Conservation (phyloP, 2,888 invertebrate genomes). For the Tiliacea aurago region DNA sequence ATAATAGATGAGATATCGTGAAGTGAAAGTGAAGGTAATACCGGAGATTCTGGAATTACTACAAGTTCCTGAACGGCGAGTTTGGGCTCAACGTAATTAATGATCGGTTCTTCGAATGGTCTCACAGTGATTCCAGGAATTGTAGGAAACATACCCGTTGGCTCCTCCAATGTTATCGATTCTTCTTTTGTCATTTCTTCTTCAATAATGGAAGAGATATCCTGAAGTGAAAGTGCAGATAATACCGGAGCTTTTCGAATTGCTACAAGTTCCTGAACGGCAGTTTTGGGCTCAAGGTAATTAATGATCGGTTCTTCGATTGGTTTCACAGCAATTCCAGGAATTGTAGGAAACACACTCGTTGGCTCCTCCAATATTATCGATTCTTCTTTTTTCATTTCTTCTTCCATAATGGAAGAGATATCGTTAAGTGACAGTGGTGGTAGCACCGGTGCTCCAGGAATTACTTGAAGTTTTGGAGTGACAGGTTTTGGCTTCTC, state of each 20-base stretch:
- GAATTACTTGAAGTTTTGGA: not conserved
- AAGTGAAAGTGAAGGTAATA: constrained; percentile 7
- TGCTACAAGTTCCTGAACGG: not conserved
- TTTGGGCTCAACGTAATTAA: not conserved
- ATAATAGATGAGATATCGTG: not conserved
- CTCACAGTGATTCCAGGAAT: not conserved
- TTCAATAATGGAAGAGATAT: not conserved
- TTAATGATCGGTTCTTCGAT: not conserved
- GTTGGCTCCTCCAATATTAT: not conserved
- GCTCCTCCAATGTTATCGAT: not conserved
- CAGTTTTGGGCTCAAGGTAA: not conserved
- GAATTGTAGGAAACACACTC: not conserved
- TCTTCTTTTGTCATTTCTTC: not conserved
- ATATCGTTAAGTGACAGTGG: not conserved
- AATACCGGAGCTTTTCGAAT: constrained; percentile 23
- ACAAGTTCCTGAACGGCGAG: not conserved
- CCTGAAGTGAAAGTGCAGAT: not conserved
- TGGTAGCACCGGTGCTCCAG: constrained; percentile 23
- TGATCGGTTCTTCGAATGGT: not conserved
- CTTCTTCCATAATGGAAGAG: not conserved
- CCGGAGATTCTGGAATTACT: constrained; percentile 1
- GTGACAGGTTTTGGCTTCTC: not conserved
- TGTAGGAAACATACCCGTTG: not conserved
- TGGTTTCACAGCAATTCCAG: not conserved
- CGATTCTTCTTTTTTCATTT: constrained; percentile 16